Evolutionary conservation across 2,888 invertebrate species (phyloP).

Genomic region (Meganola albula): DNA sequence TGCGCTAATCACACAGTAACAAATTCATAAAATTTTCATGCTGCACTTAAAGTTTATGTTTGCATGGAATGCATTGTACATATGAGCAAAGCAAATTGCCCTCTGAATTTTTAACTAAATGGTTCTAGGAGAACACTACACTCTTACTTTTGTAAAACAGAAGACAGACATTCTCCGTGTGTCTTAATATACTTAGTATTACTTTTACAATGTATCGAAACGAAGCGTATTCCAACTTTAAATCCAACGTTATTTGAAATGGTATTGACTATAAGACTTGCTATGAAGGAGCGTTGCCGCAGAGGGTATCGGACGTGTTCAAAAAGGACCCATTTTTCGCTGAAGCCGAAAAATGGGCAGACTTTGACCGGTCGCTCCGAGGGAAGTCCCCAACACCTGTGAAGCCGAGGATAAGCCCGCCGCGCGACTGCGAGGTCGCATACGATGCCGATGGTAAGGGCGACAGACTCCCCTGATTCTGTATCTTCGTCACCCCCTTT

Average conservation of each 20-base stretch:
- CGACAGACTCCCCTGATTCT: constrained; percentile 57
- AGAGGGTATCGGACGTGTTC: constrained; percentile 69
- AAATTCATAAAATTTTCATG: constrained; percentile 26
- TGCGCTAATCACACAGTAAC: constrained; percentile 13
- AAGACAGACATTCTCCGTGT: constrained; percentile 11
- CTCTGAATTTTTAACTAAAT: constrained; percentile 42
- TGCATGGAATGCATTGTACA: constrained; percentile 73
- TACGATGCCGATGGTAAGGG: constrained; percentile 86
- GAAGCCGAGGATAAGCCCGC: constrained; percentile 83
- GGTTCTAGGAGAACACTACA: constrained; percentile 60
- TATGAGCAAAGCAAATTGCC: constrained; percentile 53
- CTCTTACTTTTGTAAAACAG: constrained; percentile 34
- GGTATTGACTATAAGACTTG: constrained; percentile 69
- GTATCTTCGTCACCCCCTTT: constrained; percentile 61
- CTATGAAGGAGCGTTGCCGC: constrained; percentile 68
- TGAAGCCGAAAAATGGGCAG: constrained; percentile 72
- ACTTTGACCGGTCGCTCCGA: constrained; percentile 78
- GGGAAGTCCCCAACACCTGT: constrained; percentile 83
- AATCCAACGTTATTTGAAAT: constrained; percentile 33
- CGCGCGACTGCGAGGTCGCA: constrained; percentile 83
- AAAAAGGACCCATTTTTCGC: constrained; percentile 73
- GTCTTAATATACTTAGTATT: too few species aligned
- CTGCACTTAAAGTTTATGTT: constrained; percentile 31
- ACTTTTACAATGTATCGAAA: too few species aligned
- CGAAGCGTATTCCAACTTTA: too few species aligned